phyloP scores from a whole-genome alignment of 2,113 vertebrate species.

The Corythoichthys haematopterus region DNA sequence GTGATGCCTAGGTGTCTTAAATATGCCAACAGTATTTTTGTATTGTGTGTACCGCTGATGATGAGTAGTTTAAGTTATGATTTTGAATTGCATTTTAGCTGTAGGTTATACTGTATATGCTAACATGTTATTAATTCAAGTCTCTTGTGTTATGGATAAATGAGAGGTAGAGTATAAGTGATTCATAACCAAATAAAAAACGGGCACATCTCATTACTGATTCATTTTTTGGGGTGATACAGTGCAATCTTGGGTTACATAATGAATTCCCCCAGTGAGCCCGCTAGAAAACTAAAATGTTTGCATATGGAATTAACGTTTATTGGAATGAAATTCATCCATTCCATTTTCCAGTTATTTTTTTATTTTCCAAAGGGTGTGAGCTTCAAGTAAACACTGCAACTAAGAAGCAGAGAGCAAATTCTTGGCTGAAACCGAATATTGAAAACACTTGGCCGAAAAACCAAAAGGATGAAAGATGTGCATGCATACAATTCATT shows the following conservation, averaged over 20 bases:
- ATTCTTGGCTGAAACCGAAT: not conserved
- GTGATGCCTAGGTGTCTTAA: slow-evolving; percentile 18
- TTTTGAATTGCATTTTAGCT: slow-evolving; percentile 27
- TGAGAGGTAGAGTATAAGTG: slow-evolving; percentile 7
- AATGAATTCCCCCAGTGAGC: not conserved
- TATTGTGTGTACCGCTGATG: slow-evolving; percentile 33
- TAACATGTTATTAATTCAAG: not conserved
- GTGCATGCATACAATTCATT: too few relatives aligned
- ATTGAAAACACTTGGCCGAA: not conserved
- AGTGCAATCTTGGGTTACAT: not conserved
- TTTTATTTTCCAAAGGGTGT: not conserved
- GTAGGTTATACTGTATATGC: not conserved
- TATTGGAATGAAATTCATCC: not conserved
- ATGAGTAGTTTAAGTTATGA: slow-evolving; percentile 32
- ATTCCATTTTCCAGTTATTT: too few relatives aligned
- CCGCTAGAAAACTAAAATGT: not conserved
- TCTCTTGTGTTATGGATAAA: slow-evolving; percentile 14
- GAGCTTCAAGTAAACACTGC: too few relatives aligned
- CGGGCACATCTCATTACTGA: slow-evolving; percentile 3
- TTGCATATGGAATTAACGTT: not conserved
- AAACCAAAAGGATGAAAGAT: too few relatives aligned
- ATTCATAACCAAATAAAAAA: slow-evolving; percentile 19
- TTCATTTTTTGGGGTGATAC: not conserved
- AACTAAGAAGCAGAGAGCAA: too few relatives aligned
- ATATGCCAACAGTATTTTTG: slow-evolving; percentile 43